Percentiles rank a stretch among this genome's conserved stretches.
Evolutionary conservation across 2,888 invertebrate genomes (phyloP).

Genomic region (Dermolepida albohirtum): DNA sequence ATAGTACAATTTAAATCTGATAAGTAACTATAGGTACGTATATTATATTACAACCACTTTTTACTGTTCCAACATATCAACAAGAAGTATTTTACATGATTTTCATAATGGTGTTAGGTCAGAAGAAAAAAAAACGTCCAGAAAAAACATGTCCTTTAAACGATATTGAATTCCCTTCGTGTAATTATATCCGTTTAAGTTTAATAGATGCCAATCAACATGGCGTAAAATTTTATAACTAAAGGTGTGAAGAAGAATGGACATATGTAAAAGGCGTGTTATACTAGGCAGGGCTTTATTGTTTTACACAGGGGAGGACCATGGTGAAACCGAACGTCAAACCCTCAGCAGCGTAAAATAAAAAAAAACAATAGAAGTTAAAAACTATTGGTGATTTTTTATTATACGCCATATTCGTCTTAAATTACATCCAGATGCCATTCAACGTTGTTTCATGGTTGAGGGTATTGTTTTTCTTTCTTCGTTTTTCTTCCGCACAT

Average conservation of each 20-base stretch:
- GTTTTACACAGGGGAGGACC: conserved; percentile 51
- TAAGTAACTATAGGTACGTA: no score
- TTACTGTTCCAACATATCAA: not conserved
- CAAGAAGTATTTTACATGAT: conserved; percentile 24
- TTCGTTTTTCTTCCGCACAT: not conserved
- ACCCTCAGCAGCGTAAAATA: conserved; percentile 48
- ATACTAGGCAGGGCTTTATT: conserved; percentile 48
- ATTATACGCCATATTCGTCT: conserved; percentile 48
- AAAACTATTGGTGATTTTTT: conserved; percentile 51
- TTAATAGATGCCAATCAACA: conserved; percentile 52
- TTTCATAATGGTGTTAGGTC: conserved; percentile 6
- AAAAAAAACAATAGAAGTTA: conserved; percentile 47
- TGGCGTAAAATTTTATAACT: conserved; percentile 50
- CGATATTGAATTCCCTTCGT: conserved; percentile 37
- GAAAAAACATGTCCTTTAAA: conserved; percentile 17
- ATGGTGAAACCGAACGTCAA: conserved; percentile 26
- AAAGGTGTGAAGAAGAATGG: conserved; percentile 53
- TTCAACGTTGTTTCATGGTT: conserved; percentile 7
- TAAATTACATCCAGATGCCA: conserved; percentile 51
- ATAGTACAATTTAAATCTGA: no score
- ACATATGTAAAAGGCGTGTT: conserved; percentile 53
- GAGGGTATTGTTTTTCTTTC: conserved; percentile 6
- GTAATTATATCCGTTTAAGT: conserved; percentile 52
- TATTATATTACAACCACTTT: no score
- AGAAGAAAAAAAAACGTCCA: not conserved